Evolutionary conservation across 1,140 invertebrate genomes (phyloP), one percentile per base, ranked within the genome.

Genomic region (Lasioglossum albipes): DNA sequence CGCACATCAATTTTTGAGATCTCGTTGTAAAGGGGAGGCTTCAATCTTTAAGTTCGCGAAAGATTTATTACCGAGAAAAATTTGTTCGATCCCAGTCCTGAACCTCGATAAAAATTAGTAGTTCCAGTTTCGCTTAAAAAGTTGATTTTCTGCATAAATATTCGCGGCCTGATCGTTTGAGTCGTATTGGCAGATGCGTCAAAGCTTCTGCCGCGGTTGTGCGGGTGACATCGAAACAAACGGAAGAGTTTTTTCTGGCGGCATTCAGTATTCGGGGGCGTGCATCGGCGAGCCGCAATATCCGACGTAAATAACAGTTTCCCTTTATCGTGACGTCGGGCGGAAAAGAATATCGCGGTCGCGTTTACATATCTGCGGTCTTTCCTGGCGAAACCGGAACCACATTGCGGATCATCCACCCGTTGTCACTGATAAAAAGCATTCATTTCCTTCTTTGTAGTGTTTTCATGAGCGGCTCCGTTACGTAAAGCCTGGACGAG

Each of bases 261-360:
- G 42, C 54, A n/a, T 27, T 54, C 10, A 10, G 27, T 71, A 42
- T 78, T 79, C 45, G 69, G 49, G n/a, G 49, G 41, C 57, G 49
- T 45, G 31, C 54, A 22, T 22, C 22, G 0, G 18, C 16, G 31
- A 41, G 13, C 72, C 61, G n/a, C 61, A 22, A 76, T 52, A 61
- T 81, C 54, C 36, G 42, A 62, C 31, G 22, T 18, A 73, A 52
- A 80, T 75, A 69, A 81, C 52, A 27, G 71, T 75, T 42, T 57
- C 49, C 31, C 10, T 54, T 81, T 75, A 67, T 76, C 68, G 49
- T 20, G 36, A 67, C 65, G 22, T 36, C 70, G 22, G 52, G 52
- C 49, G 79, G 54, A 71, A 81, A 74, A 54, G 41, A 54, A 62
- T 74, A 65, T 82, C 71, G 41, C 61, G 57, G 66, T 69, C 54